phyloP scores from a whole-genome alignment of 2,888 invertebrate species.

The Dasysyrphus tricinctus region DNA sequence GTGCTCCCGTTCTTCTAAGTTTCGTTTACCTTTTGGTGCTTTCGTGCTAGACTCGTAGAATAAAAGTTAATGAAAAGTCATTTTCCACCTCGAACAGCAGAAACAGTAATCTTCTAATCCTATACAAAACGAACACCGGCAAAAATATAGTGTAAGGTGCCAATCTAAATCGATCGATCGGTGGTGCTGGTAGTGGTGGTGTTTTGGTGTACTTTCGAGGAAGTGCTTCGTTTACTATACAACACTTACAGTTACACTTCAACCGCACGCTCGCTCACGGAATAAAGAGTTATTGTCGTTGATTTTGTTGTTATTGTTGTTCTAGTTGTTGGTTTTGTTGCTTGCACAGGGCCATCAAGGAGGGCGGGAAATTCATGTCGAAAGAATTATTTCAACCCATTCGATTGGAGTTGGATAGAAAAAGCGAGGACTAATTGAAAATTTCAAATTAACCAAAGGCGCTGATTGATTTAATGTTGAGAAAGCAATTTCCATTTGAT shows the following conservation, averaged over 20 bases:
- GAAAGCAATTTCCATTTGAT: conserved; percentile 50
- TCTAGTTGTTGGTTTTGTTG: conserved; percentile 6
- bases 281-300: conserved; percentile 35
- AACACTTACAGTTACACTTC: conserved; percentile 25
- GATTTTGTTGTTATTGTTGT: conserved; percentile 6
- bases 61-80: conserved; percentile 61
- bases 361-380: conserved; percentile 27
- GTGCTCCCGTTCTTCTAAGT: conserved; percentile 33
- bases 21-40: not conserved
- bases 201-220: conserved; percentile 54
- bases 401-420: conserved; percentile 16
- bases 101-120: conserved; percentile 39
- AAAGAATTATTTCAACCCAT: conserved; percentile 57
- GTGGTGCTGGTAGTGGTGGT: conserved; percentile 28
- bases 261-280: conserved; percentile 7
- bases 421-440: conserved; percentile 65
- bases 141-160: not conserved
- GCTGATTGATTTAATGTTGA: conserved; percentile 73
- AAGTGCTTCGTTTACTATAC: conserved; percentile 29
- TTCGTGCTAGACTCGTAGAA: conserved; percentile 24
- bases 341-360: not conserved
- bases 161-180: conserved; percentile 50
- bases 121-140: conserved; percentile 42
- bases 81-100: conserved; percentile 41
- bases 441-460: conserved; percentile 73